Base-by-base conservation (phyloP, 1,140 invertebrate species). In the Phocides pigmalion region DNA sequence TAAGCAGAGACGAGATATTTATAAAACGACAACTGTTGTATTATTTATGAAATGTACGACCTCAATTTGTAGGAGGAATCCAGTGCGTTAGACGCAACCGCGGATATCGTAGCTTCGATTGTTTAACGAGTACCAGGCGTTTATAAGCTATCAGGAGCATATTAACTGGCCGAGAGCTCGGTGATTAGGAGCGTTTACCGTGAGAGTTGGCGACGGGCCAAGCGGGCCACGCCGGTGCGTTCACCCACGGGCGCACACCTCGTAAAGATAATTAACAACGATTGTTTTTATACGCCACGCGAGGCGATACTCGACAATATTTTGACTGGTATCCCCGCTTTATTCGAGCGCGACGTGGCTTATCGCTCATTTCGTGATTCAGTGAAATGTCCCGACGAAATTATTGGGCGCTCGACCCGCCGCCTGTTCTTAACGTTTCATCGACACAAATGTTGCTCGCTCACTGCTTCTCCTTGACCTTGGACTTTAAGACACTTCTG, bases 111-210 rank as follows among this genome's bases (percentile, higher is more conserved):
- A 74, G 72, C 70, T 77, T 62, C 74, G 68, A 74, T 68, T 69
- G 71, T 77, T 77, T 73, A 66, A 77, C 73, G 71, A 72, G 77
- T 81, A 87, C 79, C 67, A 85, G 82, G 81, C 77, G 75, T 73
- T 80, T 76, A 88, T 88, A 75, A 84, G 78, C 66, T 66, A 82
- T 80, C 68, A 84, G 75, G 74, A 82, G 81, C 70, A 79, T 77
- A 78, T 72, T 76, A 77, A 74, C 68, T 63, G 68, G 70, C 62
- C 70, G 67, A 68, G 67, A 68, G 74, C 66, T 68, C 58, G 68
- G 75, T 80, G 83, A 88, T 85, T 88, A 88, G 85, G 70, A 72
- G 76, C 71, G 74, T 79, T 75, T 80, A 82, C 74, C 82, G 84
- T 87, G 78, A 83, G 79, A 82, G 81, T 73, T 89, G 86, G 86